phyloP scores from a whole-genome alignment of 2,113 vertebrate species.

The Gorsachius goisagi region DNA sequence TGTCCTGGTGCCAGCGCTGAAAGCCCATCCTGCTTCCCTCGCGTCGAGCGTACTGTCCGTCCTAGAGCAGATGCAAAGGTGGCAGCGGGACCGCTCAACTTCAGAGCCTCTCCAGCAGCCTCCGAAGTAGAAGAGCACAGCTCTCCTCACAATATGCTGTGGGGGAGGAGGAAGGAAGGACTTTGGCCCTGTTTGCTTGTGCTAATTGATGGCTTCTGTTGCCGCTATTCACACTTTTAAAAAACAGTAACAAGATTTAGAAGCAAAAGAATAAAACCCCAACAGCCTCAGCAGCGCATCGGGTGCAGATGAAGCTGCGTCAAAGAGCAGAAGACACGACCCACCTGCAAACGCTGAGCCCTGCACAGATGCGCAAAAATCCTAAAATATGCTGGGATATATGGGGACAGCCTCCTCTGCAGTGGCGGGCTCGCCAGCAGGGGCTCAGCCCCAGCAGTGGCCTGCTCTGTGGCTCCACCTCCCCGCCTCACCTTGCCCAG shows the following conservation, averaged over 20 bases:
- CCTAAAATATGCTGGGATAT: background rate
- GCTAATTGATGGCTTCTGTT: constrained; percentile 78
- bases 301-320: background rate
- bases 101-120: constrained; percentile 53
- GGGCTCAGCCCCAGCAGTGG: rapidly evolving
- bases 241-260: constrained; percentile 60
- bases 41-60: background rate
- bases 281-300: background rate
- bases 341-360: background rate
- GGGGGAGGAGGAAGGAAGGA: constrained; percentile 58
- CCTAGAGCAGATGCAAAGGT: constrained; percentile 58
- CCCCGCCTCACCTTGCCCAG: background rate
- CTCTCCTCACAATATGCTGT: constrained; percentile 58
- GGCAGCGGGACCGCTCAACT: constrained; percentile 37
- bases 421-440: rapidly evolving
- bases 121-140: constrained; percentile 37
- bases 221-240: constrained; percentile 72
- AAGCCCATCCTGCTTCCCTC: constrained; percentile 16
- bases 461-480: background rate
- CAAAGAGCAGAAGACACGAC: background rate
- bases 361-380: background rate
- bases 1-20: constrained; percentile 22
- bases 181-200: constrained; percentile 71
- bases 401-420: background rate
- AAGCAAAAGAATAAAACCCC: constrained; percentile 43